Percentiles rank a stretch among this genome's conserved stretches.
Evolutionary conservation across 35 echinoderm and acorn worm species (phyloP).

Genomic region (Amphiura filiformis): DNA sequence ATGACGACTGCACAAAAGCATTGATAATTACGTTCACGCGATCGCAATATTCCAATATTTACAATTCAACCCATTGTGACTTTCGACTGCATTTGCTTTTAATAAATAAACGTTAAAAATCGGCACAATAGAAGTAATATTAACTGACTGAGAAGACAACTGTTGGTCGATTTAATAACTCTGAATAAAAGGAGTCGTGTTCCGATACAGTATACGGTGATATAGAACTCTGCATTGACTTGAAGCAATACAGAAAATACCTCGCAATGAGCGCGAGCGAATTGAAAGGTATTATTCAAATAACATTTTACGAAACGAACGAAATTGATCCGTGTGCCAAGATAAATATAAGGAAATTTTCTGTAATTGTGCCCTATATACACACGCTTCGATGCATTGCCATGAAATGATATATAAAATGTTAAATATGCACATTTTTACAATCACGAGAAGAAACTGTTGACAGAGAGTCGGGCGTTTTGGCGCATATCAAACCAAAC

Average conservation of each 20-base stretch:
- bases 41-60: background rate
- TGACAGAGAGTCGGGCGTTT: background rate
- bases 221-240: background rate
- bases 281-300: background rate
- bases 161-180: background rate
- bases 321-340: background rate
- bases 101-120: conserved; percentile 9
- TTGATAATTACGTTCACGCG: background rate
- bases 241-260: background rate
- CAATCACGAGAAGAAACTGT: background rate
- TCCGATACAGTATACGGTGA: background rate
- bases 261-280: background rate
- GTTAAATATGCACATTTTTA: conserved; percentile 9
- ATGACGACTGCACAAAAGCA: background rate
- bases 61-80: background rate
- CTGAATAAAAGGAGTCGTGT: conserved; percentile 1
- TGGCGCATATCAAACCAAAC: too few relatives aligned
- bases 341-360: background rate
- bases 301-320: conserved; percentile 2
- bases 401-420: background rate
- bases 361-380: conserved; percentile 6
- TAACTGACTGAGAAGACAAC: background rate
- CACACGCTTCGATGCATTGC: background rate
- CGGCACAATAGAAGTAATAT: conserved; percentile 5
- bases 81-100: background rate